These are phyloP conservation scores for Troides helena DNA, from an alignment of 2,888 invertebrate species.

Conservation along the genomic window DNA sequence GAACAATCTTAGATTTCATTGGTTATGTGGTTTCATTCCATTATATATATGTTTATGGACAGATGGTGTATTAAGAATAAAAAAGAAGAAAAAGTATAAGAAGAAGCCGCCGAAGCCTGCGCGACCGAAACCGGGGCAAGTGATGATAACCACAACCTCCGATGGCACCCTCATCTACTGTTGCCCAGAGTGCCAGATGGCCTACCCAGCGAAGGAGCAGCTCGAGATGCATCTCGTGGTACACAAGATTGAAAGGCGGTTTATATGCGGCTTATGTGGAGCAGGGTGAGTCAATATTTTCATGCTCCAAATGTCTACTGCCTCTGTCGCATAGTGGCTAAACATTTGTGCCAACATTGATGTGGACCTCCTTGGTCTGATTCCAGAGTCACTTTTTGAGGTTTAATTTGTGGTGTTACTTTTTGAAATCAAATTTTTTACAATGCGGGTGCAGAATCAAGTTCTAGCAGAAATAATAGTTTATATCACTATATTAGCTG, in stretches of 20 bases:
- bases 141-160: constrained; percentile 86
- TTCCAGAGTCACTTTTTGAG: too few species aligned
- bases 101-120: constrained; percentile 89
- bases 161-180: constrained; percentile 88
- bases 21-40: background rate
- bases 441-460: too few species aligned
- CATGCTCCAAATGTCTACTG: too few species aligned
- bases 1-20: too few species aligned
- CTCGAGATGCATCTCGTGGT: constrained; percentile 88
- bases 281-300: constrained; percentile 77
- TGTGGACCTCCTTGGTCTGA: too few species aligned
- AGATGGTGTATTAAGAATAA: constrained; percentile 47
- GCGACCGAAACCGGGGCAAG: constrained; percentile 89
- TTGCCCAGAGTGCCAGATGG: constrained; percentile 91
- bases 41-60: background rate
- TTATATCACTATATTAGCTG: too few species aligned
- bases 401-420: too few species aligned
- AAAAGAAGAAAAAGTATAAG: constrained; percentile 90
- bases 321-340: too few species aligned
- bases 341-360: too few species aligned
- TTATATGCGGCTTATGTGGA: constrained; percentile 88
- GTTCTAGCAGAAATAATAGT: too few species aligned
- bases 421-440: too few species aligned
- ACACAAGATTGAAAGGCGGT: constrained; percentile 89
- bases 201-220: constrained; percentile 88